Base-by-base conservation (phyloP, 2,797 vertebrate genomes). In the Chloroceryle amazona region DNA sequence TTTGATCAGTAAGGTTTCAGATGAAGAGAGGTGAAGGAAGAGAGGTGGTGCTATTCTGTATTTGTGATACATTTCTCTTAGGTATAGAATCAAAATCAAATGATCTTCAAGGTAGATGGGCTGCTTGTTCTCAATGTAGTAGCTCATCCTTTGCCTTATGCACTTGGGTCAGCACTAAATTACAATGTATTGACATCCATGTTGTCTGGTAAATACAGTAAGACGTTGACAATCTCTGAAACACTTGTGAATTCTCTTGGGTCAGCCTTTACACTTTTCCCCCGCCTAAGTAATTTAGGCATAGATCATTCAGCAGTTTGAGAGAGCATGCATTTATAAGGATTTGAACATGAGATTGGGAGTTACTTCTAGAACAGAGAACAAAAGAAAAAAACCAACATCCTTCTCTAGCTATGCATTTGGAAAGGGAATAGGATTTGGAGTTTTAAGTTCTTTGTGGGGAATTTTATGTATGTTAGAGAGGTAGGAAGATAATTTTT, bases 1-100 rank as follows among this genome's bases (percentile, higher is more conserved):
- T 91, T 92, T 63, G 35, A 71, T 73, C 55, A 42, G 46, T 67
- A 18, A 54, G 10, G 23, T 73, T 91, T 87, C 74, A 80, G 66
- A 35, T 41, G 11, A 81, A 80, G 21, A 83, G n/a, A 41, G 3
- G 6, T 39, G 51, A 81, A 39, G 55, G 60, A 41, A 9, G 21
- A 79, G 80, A 37, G 19, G 28, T 6, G 3, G 35, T 62, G 28
- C 2, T 47, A 21, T 75, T 84, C 51, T 81, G 16, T 35, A n/a
- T 78, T 89, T 91, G 7, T 65, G 47, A 46, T 66, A 57, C 35
- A 22, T 21, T 89, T 85, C 28, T 81, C 22, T 78, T 84, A 51
- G 42, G 91, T 93, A 54, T 3, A 37, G 29, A 84, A 68, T 75
- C 49, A 81, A 85, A 96, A 89, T 83, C 66, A 83, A 76, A 82